These are phyloP conservation scores for Sebastes vulpes DNA, from an alignment of 2,797 vertebrate species.

Conservation along the genomic window DNA sequence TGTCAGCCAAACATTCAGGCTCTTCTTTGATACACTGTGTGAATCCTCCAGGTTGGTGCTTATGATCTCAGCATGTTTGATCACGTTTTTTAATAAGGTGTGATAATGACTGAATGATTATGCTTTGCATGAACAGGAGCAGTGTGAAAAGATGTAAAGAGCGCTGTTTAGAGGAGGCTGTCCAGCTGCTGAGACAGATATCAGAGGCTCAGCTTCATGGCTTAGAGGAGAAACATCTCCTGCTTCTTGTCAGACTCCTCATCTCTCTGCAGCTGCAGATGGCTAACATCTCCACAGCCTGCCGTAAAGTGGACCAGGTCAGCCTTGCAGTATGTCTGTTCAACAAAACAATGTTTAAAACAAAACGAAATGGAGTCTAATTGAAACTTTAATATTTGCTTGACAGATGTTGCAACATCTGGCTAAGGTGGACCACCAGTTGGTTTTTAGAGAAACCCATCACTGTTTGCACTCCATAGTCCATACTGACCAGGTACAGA, in stretches of 20 bases:
- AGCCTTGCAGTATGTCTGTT: not conserved
- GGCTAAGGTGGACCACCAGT: constrained; percentile 66
- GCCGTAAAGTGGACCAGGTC: constrained; percentile 92
- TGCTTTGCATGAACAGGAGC: constrained; percentile 73
- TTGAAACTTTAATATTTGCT: not conserved
- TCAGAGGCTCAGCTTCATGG: constrained; percentile 63
- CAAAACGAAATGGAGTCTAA: not conserved
- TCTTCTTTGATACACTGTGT: constrained; percentile 64
- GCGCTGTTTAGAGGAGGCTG: constrained; percentile 87
- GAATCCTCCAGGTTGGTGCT: constrained; percentile 78
- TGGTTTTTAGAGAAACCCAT: constrained; percentile 79
- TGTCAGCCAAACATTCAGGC: constrained; percentile 39
- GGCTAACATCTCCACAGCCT: constrained; percentile 84
- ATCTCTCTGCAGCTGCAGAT: constrained; percentile 87
- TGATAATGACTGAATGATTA: not conserved
- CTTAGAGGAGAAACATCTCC: constrained; percentile 61
- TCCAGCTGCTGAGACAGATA: constrained; percentile 74
- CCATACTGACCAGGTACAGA: constrained; percentile 74
- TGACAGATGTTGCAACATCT: constrained; percentile 85
- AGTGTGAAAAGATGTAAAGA: constrained; percentile 87
- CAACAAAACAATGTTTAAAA: not conserved
- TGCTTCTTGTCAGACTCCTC: constrained; percentile 83
- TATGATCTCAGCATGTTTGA: not conserved
- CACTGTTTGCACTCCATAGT: constrained; percentile 63
- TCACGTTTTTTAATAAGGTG: not conserved